Conservation (phyloP, 2,888 invertebrate species). For the Platynereis dumerilii region DNA sequence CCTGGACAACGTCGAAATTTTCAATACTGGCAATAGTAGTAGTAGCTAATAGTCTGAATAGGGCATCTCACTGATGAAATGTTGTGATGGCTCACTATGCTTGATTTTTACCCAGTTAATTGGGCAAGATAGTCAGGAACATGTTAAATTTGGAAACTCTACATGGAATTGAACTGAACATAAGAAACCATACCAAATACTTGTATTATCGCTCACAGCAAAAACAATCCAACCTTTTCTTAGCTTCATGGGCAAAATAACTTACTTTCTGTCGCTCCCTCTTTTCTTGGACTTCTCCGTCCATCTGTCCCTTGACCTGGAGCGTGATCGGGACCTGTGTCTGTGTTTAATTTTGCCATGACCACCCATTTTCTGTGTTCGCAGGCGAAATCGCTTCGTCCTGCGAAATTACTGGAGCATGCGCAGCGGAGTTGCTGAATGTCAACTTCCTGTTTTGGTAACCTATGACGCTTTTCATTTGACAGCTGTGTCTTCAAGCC, state of each 20-base stretch:
- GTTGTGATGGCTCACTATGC: no score
- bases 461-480: constrained; percentile 12
- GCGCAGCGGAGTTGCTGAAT: not conserved
- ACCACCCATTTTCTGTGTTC: no score
- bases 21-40: no score
- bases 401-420: constrained; percentile 1
- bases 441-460: constrained; percentile 4
- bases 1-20: no score
- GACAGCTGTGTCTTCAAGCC: not conserved
- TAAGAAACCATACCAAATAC: not conserved
- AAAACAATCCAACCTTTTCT: not conserved
- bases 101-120: no score
- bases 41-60: no score
- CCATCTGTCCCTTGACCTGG: constrained; percentile 5
- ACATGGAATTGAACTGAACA: no score
- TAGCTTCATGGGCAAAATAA: not conserved
- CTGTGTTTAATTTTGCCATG: not conserved
- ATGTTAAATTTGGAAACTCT: no score
- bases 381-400: not conserved
- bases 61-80: no score
- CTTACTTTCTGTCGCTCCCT: constrained; percentile 9
- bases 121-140: no score
- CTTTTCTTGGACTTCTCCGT: not conserved
- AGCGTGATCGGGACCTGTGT: constrained; percentile 12
- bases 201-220: not conserved